Evolutionary conservation across 2,888 invertebrate genomes (phyloP).

Genomic region (Apotomis capreana): DNA sequence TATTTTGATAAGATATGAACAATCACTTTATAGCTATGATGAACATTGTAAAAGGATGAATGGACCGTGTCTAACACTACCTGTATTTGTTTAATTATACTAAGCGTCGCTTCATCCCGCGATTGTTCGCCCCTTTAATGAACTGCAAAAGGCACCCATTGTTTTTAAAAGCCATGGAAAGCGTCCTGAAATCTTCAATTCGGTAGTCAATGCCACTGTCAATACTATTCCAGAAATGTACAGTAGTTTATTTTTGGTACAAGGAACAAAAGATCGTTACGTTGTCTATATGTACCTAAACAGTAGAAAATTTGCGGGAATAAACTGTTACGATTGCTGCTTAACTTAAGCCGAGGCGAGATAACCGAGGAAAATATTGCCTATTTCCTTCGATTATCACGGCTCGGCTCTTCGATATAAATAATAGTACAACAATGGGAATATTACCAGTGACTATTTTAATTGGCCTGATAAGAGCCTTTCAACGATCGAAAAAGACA

Average conservation of each 20-base stretch:
- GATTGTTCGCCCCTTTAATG: constrained; percentile 14
- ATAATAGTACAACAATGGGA: background rate
- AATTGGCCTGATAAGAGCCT: too few species aligned
- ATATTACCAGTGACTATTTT: background rate
- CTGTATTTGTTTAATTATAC: constrained; percentile 16
- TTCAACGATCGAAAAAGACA: too few species aligned
- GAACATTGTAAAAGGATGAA: constrained; percentile 18
- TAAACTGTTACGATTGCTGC: too few species aligned
- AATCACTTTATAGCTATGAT: background rate
- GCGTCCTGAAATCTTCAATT: background rate
- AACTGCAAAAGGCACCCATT: constrained; percentile 7
- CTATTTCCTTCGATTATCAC: too few species aligned
- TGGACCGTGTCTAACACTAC: constrained; percentile 17
- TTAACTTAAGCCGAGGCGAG: too few species aligned
- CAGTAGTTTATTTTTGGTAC: background rate
- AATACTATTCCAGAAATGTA: background rate
- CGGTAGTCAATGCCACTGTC: background rate
- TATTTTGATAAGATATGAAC: too few species aligned
- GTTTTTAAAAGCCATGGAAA: constrained; percentile 5
- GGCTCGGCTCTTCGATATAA: too few species aligned
- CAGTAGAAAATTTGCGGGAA: background rate
- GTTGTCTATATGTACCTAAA: background rate
- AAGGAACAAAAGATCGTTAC: background rate
- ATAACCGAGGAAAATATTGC: too few species aligned
- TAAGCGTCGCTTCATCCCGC: background rate